Evolutionary conservation across 1,140 invertebrate genomes (phyloP).

Genomic region (Pseudoatta argentina): DNA sequence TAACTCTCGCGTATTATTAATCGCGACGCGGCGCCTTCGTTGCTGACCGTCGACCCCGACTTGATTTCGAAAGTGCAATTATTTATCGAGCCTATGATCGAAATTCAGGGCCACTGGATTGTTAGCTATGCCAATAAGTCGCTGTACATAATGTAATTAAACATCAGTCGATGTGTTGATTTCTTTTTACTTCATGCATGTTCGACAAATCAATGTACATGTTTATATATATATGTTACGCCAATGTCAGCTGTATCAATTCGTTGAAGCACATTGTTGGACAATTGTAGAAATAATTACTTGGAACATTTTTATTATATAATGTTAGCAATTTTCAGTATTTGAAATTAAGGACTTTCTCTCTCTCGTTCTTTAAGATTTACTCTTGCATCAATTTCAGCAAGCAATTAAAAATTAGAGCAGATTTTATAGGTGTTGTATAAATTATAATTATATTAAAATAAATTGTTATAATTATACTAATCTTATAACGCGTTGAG

Average conservation of each 20-base stretch:
- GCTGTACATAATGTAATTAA: not conserved
- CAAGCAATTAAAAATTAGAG: not conserved
- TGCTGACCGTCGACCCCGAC: constrained; percentile 45
- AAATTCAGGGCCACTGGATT: constrained; percentile 36
- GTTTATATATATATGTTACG: not conserved
- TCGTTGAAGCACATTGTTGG: not conserved
- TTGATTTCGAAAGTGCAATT: constrained; percentile 57
- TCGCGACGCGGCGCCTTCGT: constrained; percentile 29
- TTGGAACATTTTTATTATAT: not conserved
- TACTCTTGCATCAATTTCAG: not conserved
- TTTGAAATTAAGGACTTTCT: not conserved
- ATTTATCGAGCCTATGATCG: constrained; percentile 50
- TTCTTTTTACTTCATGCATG: not conserved
- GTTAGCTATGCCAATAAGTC: constrained; percentile 10
- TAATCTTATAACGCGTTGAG: not conserved
- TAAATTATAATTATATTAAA: not conserved
- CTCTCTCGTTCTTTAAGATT: too few relatives aligned
- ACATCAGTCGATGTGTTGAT: constrained; percentile 3
- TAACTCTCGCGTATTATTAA: constrained; percentile 45
- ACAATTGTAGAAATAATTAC: not conserved
- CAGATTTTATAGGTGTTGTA: not conserved
- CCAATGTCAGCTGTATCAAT: not conserved
- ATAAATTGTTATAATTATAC: not conserved
- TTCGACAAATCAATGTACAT: not conserved
- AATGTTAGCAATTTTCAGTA: not conserved